Conservation (phyloP, 2,797 vertebrate species). For the Alouatta caraya region DNA sequence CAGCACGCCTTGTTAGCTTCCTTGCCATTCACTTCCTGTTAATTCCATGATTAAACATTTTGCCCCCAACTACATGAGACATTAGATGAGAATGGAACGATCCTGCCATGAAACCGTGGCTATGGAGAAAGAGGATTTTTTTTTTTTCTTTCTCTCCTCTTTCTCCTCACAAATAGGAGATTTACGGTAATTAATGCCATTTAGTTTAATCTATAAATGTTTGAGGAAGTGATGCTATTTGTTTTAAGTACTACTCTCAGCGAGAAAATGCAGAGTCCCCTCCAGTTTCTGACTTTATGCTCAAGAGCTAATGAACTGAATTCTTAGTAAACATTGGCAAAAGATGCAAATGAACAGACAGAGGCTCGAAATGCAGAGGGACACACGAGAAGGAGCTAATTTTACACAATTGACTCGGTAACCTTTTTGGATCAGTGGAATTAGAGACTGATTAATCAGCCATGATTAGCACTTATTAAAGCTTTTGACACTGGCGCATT, state of each 20-base stretch:
- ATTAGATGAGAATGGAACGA: conserved; percentile 8
- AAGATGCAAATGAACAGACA: conserved; percentile 84
- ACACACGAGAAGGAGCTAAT: conserved; percentile 87
- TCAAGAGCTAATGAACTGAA: conserved; percentile 86
- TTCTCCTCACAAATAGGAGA: conserved; percentile 71
- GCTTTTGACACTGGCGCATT: conserved; percentile 84
- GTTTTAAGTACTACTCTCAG: conserved; percentile 81
- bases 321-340: conserved; percentile 85
- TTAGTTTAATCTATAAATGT: conserved; percentile 81
- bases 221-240: conserved; percentile 79
- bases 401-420: conserved; percentile 90
- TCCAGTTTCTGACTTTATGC: conserved; percentile 82
- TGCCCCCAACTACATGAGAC: conserved; percentile 67
- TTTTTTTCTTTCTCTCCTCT: neutral
- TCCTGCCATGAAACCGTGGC: conserved; percentile 58
- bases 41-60: conserved; percentile 72
- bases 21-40: conserved; percentile 58
- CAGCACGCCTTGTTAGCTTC: conserved; percentile 63
- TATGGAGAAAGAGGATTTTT: conserved; percentile 52
- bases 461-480: conserved; percentile 89
- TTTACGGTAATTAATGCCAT: conserved; percentile 80
- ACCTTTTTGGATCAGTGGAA: conserved; percentile 92
- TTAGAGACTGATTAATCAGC: conserved; percentile 92
- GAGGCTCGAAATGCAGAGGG: conserved; percentile 86
- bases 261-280: conserved; percentile 81